phyloP scores from a whole-genome alignment of 2,113 vertebrate species.

The human (Homo sapiens) region GRCh38 chrX:99215501-99216000 shows the following conservation, averaged over 20 bases:
- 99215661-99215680: background rate
- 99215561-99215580: background rate
- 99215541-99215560: background rate
- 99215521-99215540: background rate
- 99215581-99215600: background rate
- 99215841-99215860: conserved; percentile 69
- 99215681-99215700: background rate
- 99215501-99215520: background rate
- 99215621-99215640: background rate
- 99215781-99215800: conserved; percentile 62
- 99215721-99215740: background rate
- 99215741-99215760: background rate
- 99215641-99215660: background rate
- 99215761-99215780: background rate
- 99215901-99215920: conserved; percentile 57
- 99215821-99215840: conserved; percentile 46
- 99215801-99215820: conserved; percentile 59
- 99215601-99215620: background rate
- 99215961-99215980: conserved; percentile 74
- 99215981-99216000: conserved; percentile 73
- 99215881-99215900: conserved; percentile 79
- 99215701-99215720: background rate
- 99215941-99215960: conserved; percentile 52
- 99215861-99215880: conserved; percentile 73
- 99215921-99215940: conserved; percentile 69